Evolutionary conservation across 2,797 vertebrate genomes (phyloP), one percentile per base, ranked within the genome.

Genomic region (Semaprochilodus insignis): DNA sequence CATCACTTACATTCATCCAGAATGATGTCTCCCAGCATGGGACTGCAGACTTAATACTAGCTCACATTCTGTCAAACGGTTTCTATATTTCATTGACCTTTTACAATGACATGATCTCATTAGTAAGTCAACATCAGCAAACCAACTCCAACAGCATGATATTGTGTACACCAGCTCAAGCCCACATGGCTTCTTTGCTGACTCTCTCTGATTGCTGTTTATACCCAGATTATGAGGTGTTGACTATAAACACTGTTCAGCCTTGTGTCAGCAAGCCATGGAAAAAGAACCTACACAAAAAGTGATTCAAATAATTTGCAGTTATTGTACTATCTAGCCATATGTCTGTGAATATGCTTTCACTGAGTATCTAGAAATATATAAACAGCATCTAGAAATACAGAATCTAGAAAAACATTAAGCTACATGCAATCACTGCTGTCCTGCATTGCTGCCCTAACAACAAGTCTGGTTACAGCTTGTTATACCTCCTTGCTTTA

Each of bases 211-310:
- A 63, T 40, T 31, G 59, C 31, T 77, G 40, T 85, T 80, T 85
- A 74, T 85, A 65, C 51, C 52, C 74, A 74, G 48, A 48, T 69
- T 27, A 75, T 69, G 54, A 34, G 11, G 59, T 74, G 74, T 82
- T 86, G 79, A 85, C 83, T 80, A 79, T 73, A 84, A 82, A 87
- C 71, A 74, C 23, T 44, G 23, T 8, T 55, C 19, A 78, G 19
- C 31, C 31, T 6, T 78, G 72, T 77, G 31, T 74, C 71, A 48
- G 44, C 44, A 83, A 54, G 25, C 8, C 3, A 21, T 3, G 16
- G n/a, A 63, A 54, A 2, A 63, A 60, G 8, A 48, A 48, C 44
- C 44, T 13, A 48, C 44, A 48, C 44, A 48, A 48, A 57, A 57
- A 57, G 55, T 57, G 15, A 21, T 21, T n/a, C 3, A 17, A 17